Evolutionary conservation across 2,888 invertebrate genomes (phyloP).

Genomic region (Drosophila meridiana): DNA sequence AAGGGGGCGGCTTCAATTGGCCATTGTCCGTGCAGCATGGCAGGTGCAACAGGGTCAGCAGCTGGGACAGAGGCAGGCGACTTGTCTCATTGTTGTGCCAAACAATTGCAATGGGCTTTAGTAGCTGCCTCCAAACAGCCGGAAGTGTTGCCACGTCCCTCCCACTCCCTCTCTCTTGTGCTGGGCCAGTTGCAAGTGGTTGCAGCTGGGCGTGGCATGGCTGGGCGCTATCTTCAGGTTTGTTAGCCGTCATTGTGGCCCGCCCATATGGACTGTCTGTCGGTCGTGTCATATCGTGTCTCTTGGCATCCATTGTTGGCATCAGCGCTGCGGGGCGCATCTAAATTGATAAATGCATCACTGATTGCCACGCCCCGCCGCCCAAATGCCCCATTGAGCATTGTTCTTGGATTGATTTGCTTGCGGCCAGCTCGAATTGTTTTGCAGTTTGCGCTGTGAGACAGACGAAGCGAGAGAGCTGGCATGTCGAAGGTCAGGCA

Average conservation of each 20-base stretch:
- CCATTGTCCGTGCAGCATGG: conserved; percentile 66
- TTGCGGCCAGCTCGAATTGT: conserved; percentile 21
- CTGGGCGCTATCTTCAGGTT: conserved; percentile 57
- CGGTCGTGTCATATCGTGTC: conserved; percentile 66
- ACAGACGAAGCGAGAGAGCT: not conserved
- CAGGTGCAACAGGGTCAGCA: conserved; percentile 42
- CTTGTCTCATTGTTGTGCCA: conserved; percentile 52
- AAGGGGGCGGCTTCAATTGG: conserved; percentile 59
- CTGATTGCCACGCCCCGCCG: conserved; percentile 5
- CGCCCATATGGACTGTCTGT: conserved; percentile 34
- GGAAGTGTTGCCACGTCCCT: conserved; percentile 56
- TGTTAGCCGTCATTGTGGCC: conserved; percentile 68
- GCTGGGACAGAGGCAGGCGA: not conserved
- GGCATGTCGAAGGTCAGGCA: conserved; percentile 10
- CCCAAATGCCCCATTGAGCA: conserved; percentile 15
- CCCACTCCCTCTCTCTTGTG: not conserved
- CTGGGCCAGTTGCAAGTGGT: not conserved
- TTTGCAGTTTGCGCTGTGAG: not conserved
- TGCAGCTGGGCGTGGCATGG: conserved; percentile 26
- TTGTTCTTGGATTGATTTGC: conserved; percentile 43
- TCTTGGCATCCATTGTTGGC: conserved; percentile 63
- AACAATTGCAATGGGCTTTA: conserved; percentile 63
- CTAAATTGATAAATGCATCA: conserved; percentile 76
- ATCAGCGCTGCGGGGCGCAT: conserved; percentile 64
- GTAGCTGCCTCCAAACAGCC: conserved; percentile 62